Evolutionary conservation across 1,140 invertebrate genomes (phyloP).

Genomic region (Lordiphosa clarofinis): DNA sequence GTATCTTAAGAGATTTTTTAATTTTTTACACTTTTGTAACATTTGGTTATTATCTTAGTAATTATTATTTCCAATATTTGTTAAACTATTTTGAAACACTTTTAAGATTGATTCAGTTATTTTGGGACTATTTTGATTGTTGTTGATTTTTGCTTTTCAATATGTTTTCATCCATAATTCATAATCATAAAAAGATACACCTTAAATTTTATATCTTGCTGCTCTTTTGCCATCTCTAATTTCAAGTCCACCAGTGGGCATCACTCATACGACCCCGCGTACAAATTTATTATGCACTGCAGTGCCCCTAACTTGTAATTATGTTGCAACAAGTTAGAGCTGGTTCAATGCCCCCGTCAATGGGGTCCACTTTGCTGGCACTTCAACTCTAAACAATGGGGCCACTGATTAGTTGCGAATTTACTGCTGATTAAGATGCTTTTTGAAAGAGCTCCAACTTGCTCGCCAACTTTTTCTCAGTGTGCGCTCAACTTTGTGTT

Average conservation of each 20-base stretch:
- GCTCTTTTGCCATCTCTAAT: neutral
- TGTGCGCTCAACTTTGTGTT: constrained; percentile 49
- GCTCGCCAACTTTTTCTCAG: constrained; percentile 44
- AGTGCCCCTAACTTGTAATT: constrained; percentile 52
- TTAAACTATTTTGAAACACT: neutral
- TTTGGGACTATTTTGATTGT: neutral
- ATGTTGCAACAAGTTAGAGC: constrained; percentile 61
- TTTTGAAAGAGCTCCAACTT: constrained; percentile 66
- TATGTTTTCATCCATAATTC: too few species aligned
- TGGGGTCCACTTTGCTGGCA: constrained; percentile 23
- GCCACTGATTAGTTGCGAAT: constrained; percentile 73
- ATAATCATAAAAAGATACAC: too few species aligned
- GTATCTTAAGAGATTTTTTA: too few species aligned
- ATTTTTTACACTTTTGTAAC: too few species aligned
- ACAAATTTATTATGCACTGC: constrained; percentile 50
- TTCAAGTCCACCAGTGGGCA: constrained; percentile 6
- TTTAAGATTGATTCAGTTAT: neutral
- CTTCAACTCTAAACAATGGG: constrained; percentile 59
- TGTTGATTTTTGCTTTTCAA: too few species aligned
- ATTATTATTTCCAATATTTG: too few species aligned
- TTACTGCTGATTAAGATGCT: constrained; percentile 76
- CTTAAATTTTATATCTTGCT: too few species aligned
- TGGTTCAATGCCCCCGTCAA: constrained; percentile 15
- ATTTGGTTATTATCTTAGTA: too few species aligned
- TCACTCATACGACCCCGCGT: constrained; percentile 35